phyloP scores from a whole-genome alignment of 2,888 invertebrate genomes.

The Thumatha senex region DNA sequence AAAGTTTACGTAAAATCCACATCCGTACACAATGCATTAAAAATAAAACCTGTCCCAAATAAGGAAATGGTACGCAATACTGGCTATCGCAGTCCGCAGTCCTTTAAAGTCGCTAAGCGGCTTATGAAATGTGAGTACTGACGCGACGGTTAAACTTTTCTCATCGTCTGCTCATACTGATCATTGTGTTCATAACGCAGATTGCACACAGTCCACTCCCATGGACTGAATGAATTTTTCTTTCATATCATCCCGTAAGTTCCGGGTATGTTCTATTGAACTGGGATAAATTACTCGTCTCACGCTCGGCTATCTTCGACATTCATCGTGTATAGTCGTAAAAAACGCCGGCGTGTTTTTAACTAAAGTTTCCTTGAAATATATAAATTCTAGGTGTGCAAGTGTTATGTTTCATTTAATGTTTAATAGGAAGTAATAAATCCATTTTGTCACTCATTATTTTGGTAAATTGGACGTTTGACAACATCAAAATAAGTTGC shows the following conservation, averaged over 20 bases:
- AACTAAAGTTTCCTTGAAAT: background rate
- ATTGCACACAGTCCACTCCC: conserved; percentile 14
- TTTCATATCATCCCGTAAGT: conserved; percentile 33
- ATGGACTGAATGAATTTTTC: conserved; percentile 38
- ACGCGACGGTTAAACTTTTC: conserved; percentile 59
- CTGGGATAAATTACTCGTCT: conserved; percentile 29
- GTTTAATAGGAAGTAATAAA: conserved; percentile 34
- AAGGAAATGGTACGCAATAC: conserved; percentile 61
- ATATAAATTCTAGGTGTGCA: background rate
- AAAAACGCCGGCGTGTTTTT: conserved; percentile 19
- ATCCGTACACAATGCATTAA: conserved; percentile 59
- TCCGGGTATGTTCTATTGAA: conserved; percentile 42
- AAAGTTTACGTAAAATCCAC: conserved; percentile 60
- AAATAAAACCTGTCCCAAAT: conserved; percentile 65
- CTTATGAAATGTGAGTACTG: conserved; percentile 70
- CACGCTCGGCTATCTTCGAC: conserved; percentile 20
- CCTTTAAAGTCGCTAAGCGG: conserved; percentile 71
- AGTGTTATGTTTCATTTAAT: conserved; percentile 20
- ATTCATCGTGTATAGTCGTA: conserved; percentile 20
- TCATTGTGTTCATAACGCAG: conserved; percentile 17
- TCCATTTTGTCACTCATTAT: conserved; percentile 29
- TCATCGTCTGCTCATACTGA: conserved; percentile 50
- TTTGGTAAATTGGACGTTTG: conserved; percentile 25
- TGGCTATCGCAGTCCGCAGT: conserved; percentile 59
- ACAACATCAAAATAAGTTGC: conserved; percentile 30